Evolutionary conservation across 2,797 vertebrate genomes (phyloP), one percentile per base, ranked within the genome.

Genomic region (Argyrosomus regius): DNA sequence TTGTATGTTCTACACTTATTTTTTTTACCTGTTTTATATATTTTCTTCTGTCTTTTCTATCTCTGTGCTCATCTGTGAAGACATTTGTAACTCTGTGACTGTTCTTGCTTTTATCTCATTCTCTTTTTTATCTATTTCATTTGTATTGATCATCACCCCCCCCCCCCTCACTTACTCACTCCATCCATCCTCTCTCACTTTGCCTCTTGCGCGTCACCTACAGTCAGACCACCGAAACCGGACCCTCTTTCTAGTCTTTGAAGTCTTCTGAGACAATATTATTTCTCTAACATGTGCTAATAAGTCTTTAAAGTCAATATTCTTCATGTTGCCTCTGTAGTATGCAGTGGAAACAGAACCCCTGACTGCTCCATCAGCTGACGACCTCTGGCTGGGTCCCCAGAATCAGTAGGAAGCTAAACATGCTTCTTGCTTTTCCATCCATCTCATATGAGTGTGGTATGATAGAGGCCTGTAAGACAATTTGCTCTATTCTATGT

Each of bases 191-290:
- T 67, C 63, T 75, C 41, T 73, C 75, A 79, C 82, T 48, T 39
- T 39, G 8, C 8, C 35, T 39, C 35, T 39, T 39, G 8, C 2
- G 2, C 35, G 75, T 80, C 78, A 88, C 87, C 83, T 81, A 72
- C 72, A 77, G 78, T 69, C 57, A 62, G 70, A 59, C 66, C 43
- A 13, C 60, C 65, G 82, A 79, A 88, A 84, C 58, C 43, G 3
- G 75, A 87, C 74, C 72, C 86, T 59, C 48, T 43, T 68, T 61
- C n/a, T 62, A 35, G 41, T 48, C 87, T 88, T 85, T 88, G 83
- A 88, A 89, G 84, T 91, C 73, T 78, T 72, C 73, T 79, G 87
- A 88, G 83, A 74, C 68, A 90, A 92, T 91, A 92, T 92, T 92
- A 79, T 89, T 77, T 63, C 86, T 87, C 83, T 57, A 71, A 81